Evolutionary conservation across 2,888 invertebrate species (phyloP).

Genomic region (Plebejus melissa): DNA sequence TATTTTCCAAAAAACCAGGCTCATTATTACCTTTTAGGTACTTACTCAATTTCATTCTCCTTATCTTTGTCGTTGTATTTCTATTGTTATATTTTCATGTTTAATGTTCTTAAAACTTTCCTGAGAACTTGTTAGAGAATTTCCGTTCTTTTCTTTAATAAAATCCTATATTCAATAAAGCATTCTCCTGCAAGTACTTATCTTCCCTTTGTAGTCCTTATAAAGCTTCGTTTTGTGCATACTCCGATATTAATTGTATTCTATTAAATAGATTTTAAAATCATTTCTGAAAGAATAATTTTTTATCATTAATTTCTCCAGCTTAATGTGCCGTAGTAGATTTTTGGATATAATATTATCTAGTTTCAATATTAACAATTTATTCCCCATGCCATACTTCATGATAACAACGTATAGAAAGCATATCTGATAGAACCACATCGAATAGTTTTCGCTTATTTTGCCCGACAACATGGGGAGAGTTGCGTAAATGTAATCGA

Average conservation of each 20-base stretch:
- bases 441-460: conserved; percentile 10
- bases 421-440: not conserved
- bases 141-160: not conserved
- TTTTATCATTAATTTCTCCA: not conserved
- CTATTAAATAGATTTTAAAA: not conserved
- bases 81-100: not conserved
- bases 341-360: not conserved
- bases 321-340: not conserved
- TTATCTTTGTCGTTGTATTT: not conserved
- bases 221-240: not conserved
- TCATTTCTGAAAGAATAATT: not conserved
- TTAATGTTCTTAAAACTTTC: not conserved
- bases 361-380: not conserved
- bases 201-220: not conserved
- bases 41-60: not conserved
- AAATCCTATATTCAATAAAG: not conserved
- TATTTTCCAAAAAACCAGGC: not conserved
- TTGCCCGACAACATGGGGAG: conserved; percentile 27
- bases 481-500: conserved; percentile 57
- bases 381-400: not conserved
- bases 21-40: not conserved
- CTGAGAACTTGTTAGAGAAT: not conserved
- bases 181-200: not conserved
- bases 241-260: not conserved
- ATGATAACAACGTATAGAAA: not conserved